Conservation (phyloP, 1,140 invertebrate genomes). For the Venustaconcha ellipsiformis region DNA sequence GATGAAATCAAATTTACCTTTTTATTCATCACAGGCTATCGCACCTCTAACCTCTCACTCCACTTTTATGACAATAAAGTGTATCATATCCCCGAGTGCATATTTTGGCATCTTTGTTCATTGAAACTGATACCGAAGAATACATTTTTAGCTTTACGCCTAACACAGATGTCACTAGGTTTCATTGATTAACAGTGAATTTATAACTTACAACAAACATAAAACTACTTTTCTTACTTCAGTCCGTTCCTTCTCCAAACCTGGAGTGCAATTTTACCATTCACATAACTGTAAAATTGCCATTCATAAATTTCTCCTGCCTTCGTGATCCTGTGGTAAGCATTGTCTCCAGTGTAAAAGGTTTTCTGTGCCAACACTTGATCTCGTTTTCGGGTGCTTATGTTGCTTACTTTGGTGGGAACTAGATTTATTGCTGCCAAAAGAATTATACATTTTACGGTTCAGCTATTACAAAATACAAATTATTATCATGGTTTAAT, state of each 20-base stretch:
- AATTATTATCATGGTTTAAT: not conserved
- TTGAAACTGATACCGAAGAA: too few species aligned
- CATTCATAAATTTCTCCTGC: slow-evolving; percentile 11
- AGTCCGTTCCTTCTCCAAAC: slow-evolving; percentile 7
- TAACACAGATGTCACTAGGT: too few species aligned
- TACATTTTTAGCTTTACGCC: too few species aligned
- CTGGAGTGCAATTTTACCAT: slow-evolving; percentile 12
- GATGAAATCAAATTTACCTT: too few species aligned
- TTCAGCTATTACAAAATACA: not conserved
- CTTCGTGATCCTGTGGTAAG: slow-evolving; percentile 9
- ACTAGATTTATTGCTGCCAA: not conserved
- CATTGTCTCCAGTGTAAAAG: slow-evolving; percentile 5
- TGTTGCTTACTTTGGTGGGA: slow-evolving; percentile 3
- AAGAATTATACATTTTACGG: not conserved
- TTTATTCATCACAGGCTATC: too few species aligned
- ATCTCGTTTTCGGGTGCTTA: not conserved
- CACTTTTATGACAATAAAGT: too few species aligned
- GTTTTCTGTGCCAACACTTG: not conserved
- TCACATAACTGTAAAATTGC: slow-evolving; percentile 11
- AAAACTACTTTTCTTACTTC: too few species aligned
- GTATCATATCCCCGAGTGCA: too few species aligned
- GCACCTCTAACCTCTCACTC: too few species aligned
- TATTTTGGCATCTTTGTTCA: too few species aligned
- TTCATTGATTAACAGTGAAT: too few species aligned
- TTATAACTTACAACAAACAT: too few species aligned